Conservation (phyloP, 2,797 vertebrate genomes). For the Onychomys arenicola region DNA sequence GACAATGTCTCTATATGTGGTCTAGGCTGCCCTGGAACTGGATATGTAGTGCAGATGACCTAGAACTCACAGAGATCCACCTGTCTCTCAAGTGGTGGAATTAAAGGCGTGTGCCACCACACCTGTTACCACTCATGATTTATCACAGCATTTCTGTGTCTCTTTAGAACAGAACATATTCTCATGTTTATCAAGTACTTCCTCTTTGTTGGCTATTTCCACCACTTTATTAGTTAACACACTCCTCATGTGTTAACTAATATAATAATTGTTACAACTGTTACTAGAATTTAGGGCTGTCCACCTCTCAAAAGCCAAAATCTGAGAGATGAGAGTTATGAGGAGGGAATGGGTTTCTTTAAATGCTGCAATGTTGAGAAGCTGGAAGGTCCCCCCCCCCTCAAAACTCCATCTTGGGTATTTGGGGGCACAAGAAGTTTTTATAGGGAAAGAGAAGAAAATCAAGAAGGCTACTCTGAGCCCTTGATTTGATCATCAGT, state of each 20-base stretch:
- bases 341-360: background rate
- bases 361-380: background rate
- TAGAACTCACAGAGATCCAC: background rate
- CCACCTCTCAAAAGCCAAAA: background rate
- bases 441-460: background rate
- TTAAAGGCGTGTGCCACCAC: background rate
- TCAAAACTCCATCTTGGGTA: background rate
- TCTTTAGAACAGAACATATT: background rate
- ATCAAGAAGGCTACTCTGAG: background rate
- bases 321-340: background rate
- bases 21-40: background rate
- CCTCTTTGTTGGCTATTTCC: background rate
- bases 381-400: background rate
- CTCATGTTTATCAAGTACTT: background rate
- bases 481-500: fast-evolving
- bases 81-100: background rate
- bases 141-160: background rate
- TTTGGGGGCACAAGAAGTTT: background rate
- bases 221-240: no score
- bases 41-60: background rate
- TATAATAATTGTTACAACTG: no score
- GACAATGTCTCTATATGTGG: no score
- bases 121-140: background rate
- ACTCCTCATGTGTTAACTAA: background rate
- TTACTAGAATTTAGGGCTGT: background rate